Evolutionary conservation across 2,113 vertebrate genomes (phyloP), one percentile per base, ranked within the genome.

Genomic region (Macquaria ambigua): DNA sequence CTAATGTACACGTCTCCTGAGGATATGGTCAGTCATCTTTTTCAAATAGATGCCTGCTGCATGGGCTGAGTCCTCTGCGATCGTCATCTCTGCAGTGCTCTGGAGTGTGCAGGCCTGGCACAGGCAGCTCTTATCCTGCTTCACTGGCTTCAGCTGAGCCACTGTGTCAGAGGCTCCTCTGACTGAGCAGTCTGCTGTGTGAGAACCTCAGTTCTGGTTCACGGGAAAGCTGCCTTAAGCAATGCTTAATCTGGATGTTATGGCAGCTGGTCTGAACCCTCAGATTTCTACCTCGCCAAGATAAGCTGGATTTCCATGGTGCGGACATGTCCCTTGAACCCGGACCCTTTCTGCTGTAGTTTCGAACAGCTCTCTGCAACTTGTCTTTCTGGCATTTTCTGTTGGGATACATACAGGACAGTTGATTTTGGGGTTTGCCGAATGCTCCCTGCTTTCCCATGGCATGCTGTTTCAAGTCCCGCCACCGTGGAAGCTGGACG

Each of bases 401-500:
- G 31, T 70, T 76, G 58, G 83, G 79, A 80, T 81, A 76, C 25
- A 83, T 53, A 77, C 37, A 53, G 77, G 53, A 67, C 2, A 58
- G 79, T 76, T 59, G 39, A 68, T 68, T 90, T 76, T n/a, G 63
- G 23, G 52, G 50, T 31, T 74, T 72, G 34, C 77, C 28, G 63
- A 74, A 88, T 87, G 84, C 41, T 83, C 39, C 72, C 67, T 82
- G 62, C 34, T 21, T 84, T 74, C 71, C 62, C 84, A 96, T 96
- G 95, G 94, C 94, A 84, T 96, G 95, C 84, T 96, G 95, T 88
- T 94, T 95, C 82, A 95, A 92, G 83, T 93, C 92, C 68, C 82
- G 16, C 77, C 89, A 81, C 67, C 85, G 86, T 83, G 89, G 90
- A 91, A 95, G 93, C 90, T 96, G 95, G 95, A 94, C 92, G 39